Conservation (phyloP, 2,888 invertebrate species). For the Eucriotettix oculatus region DNA sequence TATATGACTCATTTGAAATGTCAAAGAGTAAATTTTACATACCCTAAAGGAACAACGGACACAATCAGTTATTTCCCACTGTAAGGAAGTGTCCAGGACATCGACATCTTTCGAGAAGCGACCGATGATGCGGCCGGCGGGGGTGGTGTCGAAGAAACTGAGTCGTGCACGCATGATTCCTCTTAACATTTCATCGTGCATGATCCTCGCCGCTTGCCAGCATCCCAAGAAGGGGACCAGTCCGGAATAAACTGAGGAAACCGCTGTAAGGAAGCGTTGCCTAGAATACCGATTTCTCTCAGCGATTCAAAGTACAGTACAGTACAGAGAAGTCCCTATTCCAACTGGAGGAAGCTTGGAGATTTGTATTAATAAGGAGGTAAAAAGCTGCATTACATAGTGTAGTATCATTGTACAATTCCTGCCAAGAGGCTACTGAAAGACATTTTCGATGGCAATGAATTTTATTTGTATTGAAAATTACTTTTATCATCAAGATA, state of each 20-base stretch:
- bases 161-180: constrained; percentile 30
- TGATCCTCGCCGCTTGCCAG: constrained; percentile 43
- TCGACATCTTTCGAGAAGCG: constrained; percentile 55
- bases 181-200: constrained; percentile 27
- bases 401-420: too few relatives aligned
- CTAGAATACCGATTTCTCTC: too few relatives aligned
- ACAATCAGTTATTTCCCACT: constrained; percentile 46
- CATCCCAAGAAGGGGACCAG: constrained; percentile 49
- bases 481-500: too few relatives aligned
- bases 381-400: too few relatives aligned
- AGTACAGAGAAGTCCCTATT: too few relatives aligned
- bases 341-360: too few relatives aligned
- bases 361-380: too few relatives aligned
- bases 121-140: constrained; percentile 33
- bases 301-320: too few relatives aligned
- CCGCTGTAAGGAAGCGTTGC: constrained; percentile 36
- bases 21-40: constrained; percentile 16
- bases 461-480: too few relatives aligned
- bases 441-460: too few relatives aligned
- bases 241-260: constrained; percentile 47
- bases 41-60: constrained; percentile 58
- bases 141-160: constrained; percentile 34
- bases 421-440: too few relatives aligned
- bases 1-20: too few relatives aligned
- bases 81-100: constrained; percentile 50